Percentiles rank a stretch among this genome's conserved stretches.
phyloP scores from a whole-genome alignment of 2,888 invertebrate species.

The Agonopterix heracliana region DNA sequence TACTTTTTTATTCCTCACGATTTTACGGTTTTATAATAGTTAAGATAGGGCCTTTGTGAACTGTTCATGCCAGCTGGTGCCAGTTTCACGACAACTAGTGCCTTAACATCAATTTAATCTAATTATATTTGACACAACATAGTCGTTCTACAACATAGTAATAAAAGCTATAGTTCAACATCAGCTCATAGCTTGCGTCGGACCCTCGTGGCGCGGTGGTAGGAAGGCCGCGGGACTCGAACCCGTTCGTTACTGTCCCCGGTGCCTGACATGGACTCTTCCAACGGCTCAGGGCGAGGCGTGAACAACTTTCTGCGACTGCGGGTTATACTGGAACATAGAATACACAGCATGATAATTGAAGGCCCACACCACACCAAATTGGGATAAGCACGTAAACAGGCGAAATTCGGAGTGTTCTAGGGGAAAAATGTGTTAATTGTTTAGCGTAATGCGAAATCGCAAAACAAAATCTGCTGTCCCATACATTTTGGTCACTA shows the following conservation, averaged over 20 bases:
- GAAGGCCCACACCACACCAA: not conserved
- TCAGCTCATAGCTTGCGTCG: slow-evolving; percentile 42
- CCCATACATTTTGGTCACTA: no score
- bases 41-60: no score
- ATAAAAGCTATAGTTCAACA: no score
- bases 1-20: no score
- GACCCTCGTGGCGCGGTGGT: slow-evolving; percentile 45
- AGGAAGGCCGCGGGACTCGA: slow-evolving; percentile 56
- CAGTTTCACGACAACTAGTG: no score
- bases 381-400: not conserved
- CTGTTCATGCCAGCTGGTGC: no score
- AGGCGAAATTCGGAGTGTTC: not conserved
- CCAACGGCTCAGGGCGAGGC: slow-evolving; percentile 59
- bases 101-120: no score
- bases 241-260: slow-evolving; percentile 48
- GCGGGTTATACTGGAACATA: slow-evolving; percentile 40
- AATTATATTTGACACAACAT: no score
- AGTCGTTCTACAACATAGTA: no score
- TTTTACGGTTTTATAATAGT: no score
- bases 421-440: not conserved
- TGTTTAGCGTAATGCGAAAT: no score
- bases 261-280: slow-evolving; percentile 37
- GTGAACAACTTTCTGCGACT: slow-evolving; percentile 68
- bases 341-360: not conserved
- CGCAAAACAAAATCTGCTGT: no score